Evolutionary conservation across 2,888 invertebrate species (phyloP), one percentile per base, ranked within the genome.

Genomic region (Hedya salicella): DNA sequence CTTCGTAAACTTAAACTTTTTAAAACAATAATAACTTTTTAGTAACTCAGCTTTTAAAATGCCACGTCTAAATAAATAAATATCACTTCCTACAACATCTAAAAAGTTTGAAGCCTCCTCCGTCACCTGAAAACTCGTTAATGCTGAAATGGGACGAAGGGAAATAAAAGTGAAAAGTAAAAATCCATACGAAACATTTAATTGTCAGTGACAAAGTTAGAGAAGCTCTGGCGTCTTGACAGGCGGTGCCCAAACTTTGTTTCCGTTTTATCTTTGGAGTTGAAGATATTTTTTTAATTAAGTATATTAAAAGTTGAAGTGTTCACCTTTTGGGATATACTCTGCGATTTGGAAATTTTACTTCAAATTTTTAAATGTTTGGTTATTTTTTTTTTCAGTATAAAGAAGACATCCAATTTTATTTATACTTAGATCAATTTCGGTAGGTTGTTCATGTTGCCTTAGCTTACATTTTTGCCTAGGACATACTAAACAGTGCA

Each of bases 201-300:
- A 59, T 53, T 65, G 52, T 53, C 40, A 32, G 39, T 17, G 40
- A 14, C 52, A 39, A 65, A 65, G 59, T 65, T 65, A 40, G 44
- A 21, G 59, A 52, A 14, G 39, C 48, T 39, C 42, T 19, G 46
- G 52, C 65, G 32, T 30, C 42, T 52, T 44, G 65, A 53, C 59
- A 65, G 57, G 32, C 17, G 62, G 62, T 46, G 52, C 59, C 30
- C 16, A 53, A 65, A 65, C 65, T 65, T 60, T 46, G 16, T n/a
- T 25, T 19, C 50, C 36, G 5, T n/a, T 44, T 14, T 17, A 52
- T 36, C 44, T 64, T 52, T 44, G 8, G 11, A 25, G 19, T 57
- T 25, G 0, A 11, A 25, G 25, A 48, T 30, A 16, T 57, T 64
- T 42, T 46, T 46, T n/a, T n/a, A n/a, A n/a, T n/a, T 48, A 48